Percentiles rank a stretch among this genome's conserved stretches.
Conservation (phyloP, 1,140 invertebrate genomes). For the Nomia melanderi region DNA sequence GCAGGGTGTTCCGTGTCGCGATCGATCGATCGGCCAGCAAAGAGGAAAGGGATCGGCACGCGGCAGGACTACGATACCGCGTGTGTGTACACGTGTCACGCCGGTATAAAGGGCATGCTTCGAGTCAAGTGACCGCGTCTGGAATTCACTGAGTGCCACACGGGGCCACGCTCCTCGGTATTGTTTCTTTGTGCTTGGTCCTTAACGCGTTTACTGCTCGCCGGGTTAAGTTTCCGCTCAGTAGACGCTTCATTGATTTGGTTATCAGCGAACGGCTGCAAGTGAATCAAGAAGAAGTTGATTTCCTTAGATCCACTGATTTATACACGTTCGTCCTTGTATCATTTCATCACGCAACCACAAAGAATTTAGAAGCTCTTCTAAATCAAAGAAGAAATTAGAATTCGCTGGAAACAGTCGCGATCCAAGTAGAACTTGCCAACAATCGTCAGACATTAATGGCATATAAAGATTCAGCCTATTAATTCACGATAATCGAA, state of each 20-base stretch:
- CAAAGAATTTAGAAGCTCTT: too few species aligned
- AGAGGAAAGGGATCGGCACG: constrained; percentile 35
- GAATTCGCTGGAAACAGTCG: too few species aligned
- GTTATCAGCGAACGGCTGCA: neutral
- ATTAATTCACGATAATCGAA: too few species aligned
- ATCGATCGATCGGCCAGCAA: constrained; percentile 53
- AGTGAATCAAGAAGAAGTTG: neutral
- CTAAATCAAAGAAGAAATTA: too few species aligned
- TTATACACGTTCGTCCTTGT: too few species aligned
- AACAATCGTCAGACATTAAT: too few species aligned
- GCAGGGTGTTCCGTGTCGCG: constrained; percentile 44
- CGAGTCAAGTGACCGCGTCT: constrained; percentile 49
- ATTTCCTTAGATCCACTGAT: neutral
- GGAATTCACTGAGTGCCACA: constrained; percentile 42
- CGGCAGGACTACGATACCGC: neutral
- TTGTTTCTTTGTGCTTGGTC: constrained; percentile 38
- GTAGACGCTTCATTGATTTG: neutral
- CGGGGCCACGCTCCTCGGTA: constrained; percentile 27
- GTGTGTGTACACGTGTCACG: constrained; percentile 5
- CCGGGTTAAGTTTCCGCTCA: neutral
- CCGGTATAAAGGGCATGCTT: constrained; percentile 37
- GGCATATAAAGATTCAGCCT: too few species aligned
- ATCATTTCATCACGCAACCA: too few species aligned
- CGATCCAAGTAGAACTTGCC: too few species aligned
- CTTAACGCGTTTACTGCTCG: constrained; percentile 35